Evolutionary conservation across 2,113 vertebrate genomes (phyloP), one percentile per base, ranked within the genome.

Genomic region (Chloebia gouldiae): DNA sequence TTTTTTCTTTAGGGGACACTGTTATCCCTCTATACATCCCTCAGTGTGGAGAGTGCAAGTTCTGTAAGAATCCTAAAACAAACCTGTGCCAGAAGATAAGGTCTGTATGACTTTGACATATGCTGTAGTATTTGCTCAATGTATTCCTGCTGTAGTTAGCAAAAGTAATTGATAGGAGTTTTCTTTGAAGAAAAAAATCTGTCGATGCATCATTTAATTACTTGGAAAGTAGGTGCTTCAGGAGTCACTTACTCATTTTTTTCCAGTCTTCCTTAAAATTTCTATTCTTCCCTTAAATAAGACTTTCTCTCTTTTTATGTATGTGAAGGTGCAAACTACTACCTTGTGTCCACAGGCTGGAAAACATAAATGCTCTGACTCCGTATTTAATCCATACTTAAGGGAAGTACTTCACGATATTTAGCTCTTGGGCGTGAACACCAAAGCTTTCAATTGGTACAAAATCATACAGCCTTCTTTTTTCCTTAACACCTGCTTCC

Each of bases 21-120:
- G 98, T 98, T 87, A 98, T 98, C 82, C 98, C 98, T 60, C 96
- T 98, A 0, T 98, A 98, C 57, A 95, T 98, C 28, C 98, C 98
- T 19, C 98, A 98, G 75, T 98, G 98, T 88, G 98, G 98, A 86
- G 98, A 98, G 69, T 98, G 98, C 97, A 98, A 98, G 76, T 98
- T 98, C 90, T 98, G 98, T 54, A 96, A 97, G 65, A 98, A 98
- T 90, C 98, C 98, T 64, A 98, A 98, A 96, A 98, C 98, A 21
- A 98, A 98, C 75, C 97, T 98, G 63, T 98, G 98, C 93, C 98
- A 98, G 93, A 98, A 98, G 85, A 98, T 98, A 96, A 98, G 98
- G 98, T 98, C 71, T 78, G 97, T 98, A 30, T 89, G 31, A 53
- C 40, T 69, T 42, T 37, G 72, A 78, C 30, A 44, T 3, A 17